Base-by-base conservation (phyloP, 2,113 vertebrate genomes). In the Cricetomys ansorgei region DNA sequence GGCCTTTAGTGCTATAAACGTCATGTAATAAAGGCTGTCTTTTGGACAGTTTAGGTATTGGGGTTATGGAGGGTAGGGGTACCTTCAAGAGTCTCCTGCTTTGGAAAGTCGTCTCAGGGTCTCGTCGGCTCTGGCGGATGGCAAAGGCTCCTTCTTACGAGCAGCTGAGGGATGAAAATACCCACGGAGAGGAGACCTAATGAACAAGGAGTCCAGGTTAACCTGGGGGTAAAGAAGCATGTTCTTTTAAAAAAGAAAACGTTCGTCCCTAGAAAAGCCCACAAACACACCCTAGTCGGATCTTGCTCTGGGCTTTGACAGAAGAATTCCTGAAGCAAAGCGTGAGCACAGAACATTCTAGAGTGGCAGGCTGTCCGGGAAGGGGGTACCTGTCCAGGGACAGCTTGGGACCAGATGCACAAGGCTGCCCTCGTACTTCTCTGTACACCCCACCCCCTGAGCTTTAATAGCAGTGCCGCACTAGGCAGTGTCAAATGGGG, bases 401-500 rank as follows among this genome's bases (percentile, higher is more conserved):
- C 5, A 43, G 48, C 79, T 13, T 1, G 10, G 34, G 84, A 25
- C 62, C 17, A 4, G 31, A 70, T 65, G 9, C 57, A 53, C 15
- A 21, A 31, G 75, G 70, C 11, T 5, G 25, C 19, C 0, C 34
- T 43, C 27, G 16, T 2, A 3, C 4, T 11, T 67, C 40, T 0
- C 0, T n/a, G n/a, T n/a, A n/a, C 5, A 2, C 53, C 2, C 1
- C 1, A 17, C 59, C 45, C n/a, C 53, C 31, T 1, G 37, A 55
- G 34, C 2, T 70, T 65, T 21, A 19, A 8, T 10, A 16, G 69
- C 0, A 43, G 48, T 0, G 27, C 11, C n/a, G 23, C 13, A 34
- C 7, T 2, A 5, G 91, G 25, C 59, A 59, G 25, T 0, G 10
- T 55, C 69, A 21, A 62, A 64, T 37, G 29, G 1, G 43, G 64